Evolutionary conservation across 2,888 invertebrate species (phyloP), one percentile per base, ranked within the genome.

Genomic region (Anodontia alba): DNA sequence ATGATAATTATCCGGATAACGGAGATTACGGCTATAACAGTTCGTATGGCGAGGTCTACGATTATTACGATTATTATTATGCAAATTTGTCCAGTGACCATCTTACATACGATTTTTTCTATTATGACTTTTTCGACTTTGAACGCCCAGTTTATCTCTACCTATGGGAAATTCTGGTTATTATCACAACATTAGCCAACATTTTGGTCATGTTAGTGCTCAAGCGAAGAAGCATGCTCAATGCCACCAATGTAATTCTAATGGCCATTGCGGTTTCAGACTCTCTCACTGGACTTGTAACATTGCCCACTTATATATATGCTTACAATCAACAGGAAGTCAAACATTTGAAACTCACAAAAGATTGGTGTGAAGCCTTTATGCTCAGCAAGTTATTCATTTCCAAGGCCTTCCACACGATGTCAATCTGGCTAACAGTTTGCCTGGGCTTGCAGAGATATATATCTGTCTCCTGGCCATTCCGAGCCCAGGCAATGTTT

Each of bases 381-480:
- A 78, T 81, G 75, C n/a, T 78, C 2, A 46, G 62, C 15, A 74
- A 74, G 23, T 72, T 74, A 33, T 81, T 78, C 36, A 26, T 86
- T 10, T 75, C 80, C 17, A 77, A 80, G 20, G 77, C 78, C 15
- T 82, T 86, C 43, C 83, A 86, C 73, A 84, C 83, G 7, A 78
- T 80, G 31, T 87, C 87, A 26, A 78, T 82, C 42, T 87, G 86
- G 86, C 72, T 84, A 20, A 87, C 87, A n/a, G 82, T 81, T 1
- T 42, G 81, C 1, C 74, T 87, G 0, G 87, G 84, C 3, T 51
- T 87, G 20, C 87, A 87, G n/a, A 69, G 87, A 12, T 79, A 77
- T 36, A 62, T 87, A 12, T 81, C 79, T 5, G 83, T 87, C 3
- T 73, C 76, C 17, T 80, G 72, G 51, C 87, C 81, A n/a, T 78